phyloP scores from a whole-genome alignment of 2,113 vertebrate species.

The Neodon shergylaensis region DNA sequence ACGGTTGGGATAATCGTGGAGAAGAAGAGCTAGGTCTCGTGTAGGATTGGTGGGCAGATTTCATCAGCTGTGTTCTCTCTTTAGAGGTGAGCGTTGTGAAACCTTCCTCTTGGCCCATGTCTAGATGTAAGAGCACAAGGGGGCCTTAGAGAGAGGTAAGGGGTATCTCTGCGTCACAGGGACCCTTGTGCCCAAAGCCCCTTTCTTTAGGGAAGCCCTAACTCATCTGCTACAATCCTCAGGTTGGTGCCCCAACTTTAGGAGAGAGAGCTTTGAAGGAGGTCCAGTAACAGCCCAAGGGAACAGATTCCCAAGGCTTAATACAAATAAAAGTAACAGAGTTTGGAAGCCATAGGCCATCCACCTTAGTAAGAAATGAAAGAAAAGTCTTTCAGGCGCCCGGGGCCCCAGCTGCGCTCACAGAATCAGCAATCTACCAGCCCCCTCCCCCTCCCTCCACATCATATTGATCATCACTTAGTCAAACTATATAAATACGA shows the following conservation, averaged over 20 bases:
- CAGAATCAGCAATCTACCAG: not conserved
- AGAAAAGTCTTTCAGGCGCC: not conserved
- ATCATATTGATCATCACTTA: accelerated
- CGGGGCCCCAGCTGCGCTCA: too few species aligned
- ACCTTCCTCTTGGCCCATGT: not conserved
- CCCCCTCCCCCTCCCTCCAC: not conserved
- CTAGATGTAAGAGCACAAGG: not conserved
- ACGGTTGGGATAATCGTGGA: too few species aligned
- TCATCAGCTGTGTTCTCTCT: not conserved
- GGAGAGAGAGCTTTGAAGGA: not conserved
- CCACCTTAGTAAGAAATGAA: not conserved
- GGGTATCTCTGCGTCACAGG: too few species aligned
- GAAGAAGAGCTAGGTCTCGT: not conserved
- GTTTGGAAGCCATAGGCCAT: not conserved
- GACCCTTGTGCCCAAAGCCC: not conserved
- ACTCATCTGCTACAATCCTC: not conserved
- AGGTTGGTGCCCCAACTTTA: not conserved
- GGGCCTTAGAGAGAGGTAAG: not conserved
- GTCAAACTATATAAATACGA: not conserved
- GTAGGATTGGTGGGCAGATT: accelerated
- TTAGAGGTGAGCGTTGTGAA: not conserved
- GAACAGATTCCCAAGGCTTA: not conserved
- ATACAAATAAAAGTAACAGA: not conserved
- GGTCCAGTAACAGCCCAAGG: not conserved
- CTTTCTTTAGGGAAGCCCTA: not conserved